These are phyloP conservation scores for Amaurobius ferox DNA, from an alignment of 2,888 invertebrate genomes.

Conservation along the genomic window DNA sequence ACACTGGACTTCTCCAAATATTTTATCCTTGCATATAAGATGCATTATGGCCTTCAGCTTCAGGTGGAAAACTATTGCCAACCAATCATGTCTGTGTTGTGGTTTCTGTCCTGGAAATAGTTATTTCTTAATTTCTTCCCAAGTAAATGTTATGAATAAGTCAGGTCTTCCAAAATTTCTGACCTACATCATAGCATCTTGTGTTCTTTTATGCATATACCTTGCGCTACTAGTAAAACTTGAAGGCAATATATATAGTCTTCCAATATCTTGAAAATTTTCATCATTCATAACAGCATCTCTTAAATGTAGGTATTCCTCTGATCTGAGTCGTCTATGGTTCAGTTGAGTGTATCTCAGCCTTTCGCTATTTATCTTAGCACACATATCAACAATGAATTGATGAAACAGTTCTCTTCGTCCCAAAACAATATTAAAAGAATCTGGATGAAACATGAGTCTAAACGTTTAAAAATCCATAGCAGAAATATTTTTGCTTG, in stretches of 20 bases:
- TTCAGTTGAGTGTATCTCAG: constrained; percentile 34
- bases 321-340: constrained; percentile 22
- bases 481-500: too few relatives aligned
- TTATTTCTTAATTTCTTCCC: constrained; percentile 75
- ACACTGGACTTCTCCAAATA: constrained; percentile 74
- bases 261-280: constrained; percentile 53
- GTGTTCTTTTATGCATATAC: constrained; percentile 75
- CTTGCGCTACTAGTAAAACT: constrained; percentile 76
- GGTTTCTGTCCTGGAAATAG: constrained; percentile 26
- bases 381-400: constrained; percentile 74
- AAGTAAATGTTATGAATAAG: constrained; percentile 74
- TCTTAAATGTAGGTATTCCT: constrained; percentile 74
- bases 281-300: constrained; percentile 72
- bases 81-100: constrained; percentile 74
- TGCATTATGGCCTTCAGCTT: constrained; percentile 74
- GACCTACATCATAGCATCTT: constrained; percentile 76
- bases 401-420: constrained; percentile 74
- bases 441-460: too few relatives aligned
- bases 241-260: constrained; percentile 74
- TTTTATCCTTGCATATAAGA: constrained; percentile 72
- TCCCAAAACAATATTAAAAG: too few relatives aligned
- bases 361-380: constrained; percentile 73
- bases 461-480: too few relatives aligned
- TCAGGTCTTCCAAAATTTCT: constrained; percentile 74
- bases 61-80: constrained; percentile 74